Evolutionary conservation across 2,888 invertebrate genomes (phyloP).

Genomic region (Apamea crenata): DNA sequence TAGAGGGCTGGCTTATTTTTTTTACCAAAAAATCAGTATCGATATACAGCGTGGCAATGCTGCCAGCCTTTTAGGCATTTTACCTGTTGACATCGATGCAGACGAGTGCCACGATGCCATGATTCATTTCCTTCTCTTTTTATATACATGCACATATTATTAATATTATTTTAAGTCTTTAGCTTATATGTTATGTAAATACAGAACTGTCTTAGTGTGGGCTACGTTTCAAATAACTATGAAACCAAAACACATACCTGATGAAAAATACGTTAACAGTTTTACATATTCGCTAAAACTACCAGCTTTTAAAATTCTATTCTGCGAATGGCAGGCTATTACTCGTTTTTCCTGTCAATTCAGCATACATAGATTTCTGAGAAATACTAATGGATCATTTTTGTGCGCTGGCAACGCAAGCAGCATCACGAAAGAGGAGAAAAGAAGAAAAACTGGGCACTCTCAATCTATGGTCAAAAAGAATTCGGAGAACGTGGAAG

Average conservation of each 20-base stretch:
- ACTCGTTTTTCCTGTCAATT: conserved; percentile 25
- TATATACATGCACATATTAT: too few relatives aligned
- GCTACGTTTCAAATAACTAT: not conserved
- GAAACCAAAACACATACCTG: conserved; percentile 4
- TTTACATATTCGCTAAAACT: conserved; percentile 23
- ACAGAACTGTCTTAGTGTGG: not conserved
- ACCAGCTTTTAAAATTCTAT: not conserved
- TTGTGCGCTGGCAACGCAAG: conserved; percentile 1
- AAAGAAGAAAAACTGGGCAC: not conserved
- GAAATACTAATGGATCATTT: conserved; percentile 3
- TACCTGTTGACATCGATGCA: too few relatives aligned
- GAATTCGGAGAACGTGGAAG: conserved; percentile 13
- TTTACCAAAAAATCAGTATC: too few relatives aligned
- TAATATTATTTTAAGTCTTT: too few relatives aligned
- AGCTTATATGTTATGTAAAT: too few relatives aligned
- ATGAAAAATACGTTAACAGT: conserved; percentile 15
- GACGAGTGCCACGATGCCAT: too few relatives aligned
- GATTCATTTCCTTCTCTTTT: too few relatives aligned
- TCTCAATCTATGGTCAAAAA: conserved; percentile 10
- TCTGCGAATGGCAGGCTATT: not conserved
- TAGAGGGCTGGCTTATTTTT: too few relatives aligned
- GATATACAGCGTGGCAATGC: too few relatives aligned
- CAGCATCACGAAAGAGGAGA: conserved; percentile 10
- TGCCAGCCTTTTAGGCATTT: too few relatives aligned
- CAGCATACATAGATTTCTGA: conserved; percentile 24